Percentiles rank a stretch among this genome's conserved stretches.
phyloP scores from a whole-genome alignment of 2,113 vertebrate genomes.

The Danionella cerebrum region DNA sequence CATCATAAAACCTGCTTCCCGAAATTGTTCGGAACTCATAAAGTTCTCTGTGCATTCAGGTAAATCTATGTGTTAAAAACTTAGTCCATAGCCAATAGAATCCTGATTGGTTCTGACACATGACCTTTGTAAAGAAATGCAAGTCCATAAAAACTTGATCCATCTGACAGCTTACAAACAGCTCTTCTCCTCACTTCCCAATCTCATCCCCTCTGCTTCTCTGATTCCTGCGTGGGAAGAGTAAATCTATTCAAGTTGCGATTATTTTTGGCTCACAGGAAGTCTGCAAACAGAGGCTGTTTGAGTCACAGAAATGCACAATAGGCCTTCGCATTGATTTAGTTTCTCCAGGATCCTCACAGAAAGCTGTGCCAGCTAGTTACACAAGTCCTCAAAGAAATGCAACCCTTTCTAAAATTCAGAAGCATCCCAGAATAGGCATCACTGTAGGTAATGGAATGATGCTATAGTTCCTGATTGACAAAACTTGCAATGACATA shows the following conservation, averaged over 20 bases:
- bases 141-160: conserved; percentile 13
- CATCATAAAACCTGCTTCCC: not conserved
- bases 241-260: conserved; percentile 31
- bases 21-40: not conserved
- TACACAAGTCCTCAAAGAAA: not conserved
- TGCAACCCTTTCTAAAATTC: not conserved
- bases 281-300: conserved; percentile 36
- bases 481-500: no score
- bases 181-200: not conserved
- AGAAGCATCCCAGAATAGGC: no score
- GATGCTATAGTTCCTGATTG: no score
- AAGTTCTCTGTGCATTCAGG: no score
- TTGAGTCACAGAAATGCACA: conserved; percentile 39
- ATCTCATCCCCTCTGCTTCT: conserved; percentile 2
- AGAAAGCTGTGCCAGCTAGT: conserved; percentile 3
- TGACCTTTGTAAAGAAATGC: conserved; percentile 20
- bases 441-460: no score
- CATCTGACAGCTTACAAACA: not conserved
- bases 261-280: conserved; percentile 38
- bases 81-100: not conserved
- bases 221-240: conserved; percentile 28
- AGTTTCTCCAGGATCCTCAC: not conserved
- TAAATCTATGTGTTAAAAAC: no score
- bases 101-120: not conserved
- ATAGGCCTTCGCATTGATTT: conserved; percentile 29